Base-by-base conservation (phyloP, 2,113 vertebrate species). In the Vombatus ursinus region DNA sequence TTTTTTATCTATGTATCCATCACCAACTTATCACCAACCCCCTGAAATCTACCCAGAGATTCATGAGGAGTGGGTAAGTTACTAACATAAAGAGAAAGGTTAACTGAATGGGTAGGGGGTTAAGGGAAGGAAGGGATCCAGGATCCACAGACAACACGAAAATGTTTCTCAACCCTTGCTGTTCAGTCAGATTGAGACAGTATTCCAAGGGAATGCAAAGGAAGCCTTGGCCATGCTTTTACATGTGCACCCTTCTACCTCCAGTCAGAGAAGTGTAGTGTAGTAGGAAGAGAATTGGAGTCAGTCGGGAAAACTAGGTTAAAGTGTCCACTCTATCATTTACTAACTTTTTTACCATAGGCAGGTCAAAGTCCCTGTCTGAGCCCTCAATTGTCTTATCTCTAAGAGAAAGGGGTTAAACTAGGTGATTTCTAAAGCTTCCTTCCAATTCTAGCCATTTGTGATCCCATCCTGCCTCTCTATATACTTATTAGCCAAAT, bases 131-230 rank as follows among this genome's bases (percentile, higher is more conserved):
- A 61, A 50, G 6, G 24, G 25, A 94, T 19, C 54, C 37, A 4
- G 84, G 51, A 49, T 89, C 12, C 22, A 53, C n/a, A 2, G 31
- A 94, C 68, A 57, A 92, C 47, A 92, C 3, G 57, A n/a, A 90
- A 19, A 0, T 9, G 93, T 48, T 95, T 90, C 57, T 50, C 10
- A 16, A 44, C 92, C 10, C 50, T 49, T 94, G n/a, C 25, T 53
- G 25, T 90, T 96, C 95, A 61, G 28, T 68, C 92, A 90, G 23
- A 6, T 47, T 92, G 89, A 90, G 44, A 95, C 93, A 50, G 16
- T n/a, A 77, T 77, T n/a, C 44, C 25, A 9, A 37, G 93, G 47
- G 90, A 93, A 57, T 23, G 2, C 1, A 10, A 77, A 93, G 47
- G n/a, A 91, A 89, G 94, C 28, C 94, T 95, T 49, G 5, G 44